Base-by-base conservation (phyloP, 2,888 invertebrate species). In the Ectropis crepuscularia region DNA sequence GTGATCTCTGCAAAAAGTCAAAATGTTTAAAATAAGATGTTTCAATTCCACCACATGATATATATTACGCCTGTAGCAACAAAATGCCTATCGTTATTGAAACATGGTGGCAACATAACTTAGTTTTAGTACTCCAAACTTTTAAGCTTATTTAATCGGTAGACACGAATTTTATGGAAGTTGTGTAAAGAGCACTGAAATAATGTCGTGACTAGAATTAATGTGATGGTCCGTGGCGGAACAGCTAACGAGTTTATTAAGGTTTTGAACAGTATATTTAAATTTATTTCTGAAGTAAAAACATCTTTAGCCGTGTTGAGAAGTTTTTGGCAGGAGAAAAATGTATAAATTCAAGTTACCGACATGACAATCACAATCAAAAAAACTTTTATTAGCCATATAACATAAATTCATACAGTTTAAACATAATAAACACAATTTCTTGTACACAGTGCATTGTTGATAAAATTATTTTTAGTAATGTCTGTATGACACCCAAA, bases 191-290 rank as follows among this genome's bases (percentile, higher is more conserved):
- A 65, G 58, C 66, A 66, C 57, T 65, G 65, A 69, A 68, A 70
- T 68, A 55, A 68, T 63, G 47, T 37, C 69, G 72, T 70, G 70
- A 69, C 69, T 70, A 48, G 71, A 73, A 73, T 73, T 67, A 70
- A 72, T 70, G 67, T 58, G 66, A 66, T 67, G 64, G 61, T 61
- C 61, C 63, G 63, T 63, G 57, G 59, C 64, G 61, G 72, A 66
- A 70, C 69, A 72, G 64, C 66, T 72, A 69, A 69, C 67, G 69
- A 72, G 66, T 69, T 69, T 70, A 70, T 68, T 66, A 72, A 62
- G 66, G 61, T 64, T 69, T 64, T 50, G 57, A 63, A 67, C 36
- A 71, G 68, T 58, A 61, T 60, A 70, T 70, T 71, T 67, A 61
- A 28, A 42, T 61, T 59, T 63, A 60, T 66, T 65, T 69, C 69